Evolutionary conservation across 2,113 vertebrate genomes (phyloP), one percentile per base, ranked within the genome.

Genomic region (Pogona vitticeps): DNA sequence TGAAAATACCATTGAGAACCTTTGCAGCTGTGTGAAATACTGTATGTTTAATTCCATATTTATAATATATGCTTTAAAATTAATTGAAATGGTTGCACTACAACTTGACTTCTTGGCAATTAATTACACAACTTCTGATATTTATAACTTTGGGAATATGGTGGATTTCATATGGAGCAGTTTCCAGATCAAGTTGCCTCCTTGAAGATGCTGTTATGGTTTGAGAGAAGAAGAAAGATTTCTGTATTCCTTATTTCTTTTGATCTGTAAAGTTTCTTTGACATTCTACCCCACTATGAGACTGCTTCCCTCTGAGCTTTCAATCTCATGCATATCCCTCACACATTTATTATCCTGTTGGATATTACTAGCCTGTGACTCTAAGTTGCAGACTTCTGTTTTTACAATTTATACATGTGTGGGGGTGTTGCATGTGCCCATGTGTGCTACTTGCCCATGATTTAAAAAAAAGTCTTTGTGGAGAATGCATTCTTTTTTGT

Each of bases 261-360:
- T 87, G 85, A 91, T 90, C 36, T 77, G 17, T 33, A 59, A 71
- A 31, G 52, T 59, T 80, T 15, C n/a, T 83, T 33, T 84, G 76
- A 38, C 72, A 2, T 83, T 86, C 68, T 92, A 56, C 38, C n/a
- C 76, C 77, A 36, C 80, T 92, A 89, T 89, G 70, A 80, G 67
- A 83, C 61, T 71, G 12, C 23, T 91, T 85, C n/a, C 75, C 52
- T 1, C 67, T 26, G 61, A 73, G 14, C 63, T 91, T 85, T 28
- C 81, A 86, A 7, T 52, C 73, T 0, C 0, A 82, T 83, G 38
- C 76, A 15, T 87, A 65, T 84, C 85, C 90, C 75, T 52, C 88
- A 82, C 33, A 75, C 2, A 1, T 58, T 88, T 83, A 13, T 38
- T 21, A 65, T 52, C 31, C 61, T n/a, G 0, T 0, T 52, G 26